Percentiles rank a stretch among this genome's conserved stretches.
These are phyloP conservation scores for Macrocentrus cingulum DNA, from an alignment of 1,140 invertebrate species.

Conservation along the genomic window DNA sequence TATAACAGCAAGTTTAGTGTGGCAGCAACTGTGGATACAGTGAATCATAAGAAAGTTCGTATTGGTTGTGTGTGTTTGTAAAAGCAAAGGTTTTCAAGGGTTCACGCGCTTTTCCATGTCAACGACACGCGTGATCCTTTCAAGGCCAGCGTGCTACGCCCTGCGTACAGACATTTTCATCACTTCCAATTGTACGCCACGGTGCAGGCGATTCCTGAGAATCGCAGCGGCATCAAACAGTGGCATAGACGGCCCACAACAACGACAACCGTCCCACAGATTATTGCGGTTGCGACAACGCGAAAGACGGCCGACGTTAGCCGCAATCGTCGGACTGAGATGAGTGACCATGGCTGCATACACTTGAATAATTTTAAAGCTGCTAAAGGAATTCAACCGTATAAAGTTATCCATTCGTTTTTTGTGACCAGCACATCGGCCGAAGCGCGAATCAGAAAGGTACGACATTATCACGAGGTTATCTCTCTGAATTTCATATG, in stretches of 20 bases:
- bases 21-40: no score
- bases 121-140: constrained; percentile 47
- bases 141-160: constrained; percentile 48
- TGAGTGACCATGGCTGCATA: constrained; percentile 73
- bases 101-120: constrained; percentile 51
- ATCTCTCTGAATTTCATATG: no score
- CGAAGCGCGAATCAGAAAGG: constrained; percentile 64
- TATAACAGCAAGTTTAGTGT: no score
- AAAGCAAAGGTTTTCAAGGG: constrained; percentile 28
- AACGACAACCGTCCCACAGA: background rate
- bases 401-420: constrained; percentile 68
- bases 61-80: no score
- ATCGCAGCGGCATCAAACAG: background rate
- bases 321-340: constrained; percentile 49
- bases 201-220: background rate
- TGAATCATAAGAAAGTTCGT: no score
- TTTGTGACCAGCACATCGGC: constrained; percentile 64
- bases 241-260: background rate
- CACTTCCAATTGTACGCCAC: background rate
- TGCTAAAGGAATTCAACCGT: constrained; percentile 72
- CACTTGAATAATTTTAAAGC: constrained; percentile 78
- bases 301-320: constrained; percentile 22
- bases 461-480: no score
- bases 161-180: constrained; percentile 29
- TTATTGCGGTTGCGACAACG: constrained; percentile 14